Evolutionary conservation across 1,140 invertebrate genomes (phyloP).

Genomic region (Penaeus japonicus): DNA sequence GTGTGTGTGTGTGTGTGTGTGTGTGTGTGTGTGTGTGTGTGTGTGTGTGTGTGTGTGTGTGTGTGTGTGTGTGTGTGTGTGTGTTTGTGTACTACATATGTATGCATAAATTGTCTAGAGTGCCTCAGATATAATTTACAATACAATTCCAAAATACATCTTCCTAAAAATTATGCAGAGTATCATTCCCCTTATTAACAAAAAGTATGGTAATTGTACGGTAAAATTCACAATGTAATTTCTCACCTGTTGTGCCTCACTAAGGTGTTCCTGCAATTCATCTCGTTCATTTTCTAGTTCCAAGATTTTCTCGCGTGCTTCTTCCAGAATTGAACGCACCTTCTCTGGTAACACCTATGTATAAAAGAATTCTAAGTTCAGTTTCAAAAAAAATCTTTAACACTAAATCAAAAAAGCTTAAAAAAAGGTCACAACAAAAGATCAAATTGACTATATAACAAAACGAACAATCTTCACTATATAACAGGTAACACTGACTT

Average conservation of each 20-base stretch:
- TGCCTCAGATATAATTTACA: not conserved
- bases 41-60: no score
- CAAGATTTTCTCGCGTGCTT: constrained; percentile 43
- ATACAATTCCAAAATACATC: not conserved
- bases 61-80: no score
- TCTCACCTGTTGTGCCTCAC: constrained; percentile 33
- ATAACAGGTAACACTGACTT: no score
- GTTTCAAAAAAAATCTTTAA: not conserved
- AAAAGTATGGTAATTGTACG: not conserved
- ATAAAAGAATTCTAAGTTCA: not conserved
- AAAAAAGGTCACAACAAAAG: no score
- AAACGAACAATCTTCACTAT: no score
- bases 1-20: not conserved
- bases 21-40: not conserved
- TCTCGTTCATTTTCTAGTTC: constrained; percentile 38
- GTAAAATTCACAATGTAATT: not conserved
- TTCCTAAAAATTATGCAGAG: not conserved
- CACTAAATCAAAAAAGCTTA: not conserved
- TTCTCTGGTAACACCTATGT: constrained; percentile 19
- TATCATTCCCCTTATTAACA: not conserved
- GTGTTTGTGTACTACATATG: no score
- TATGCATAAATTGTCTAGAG: no score
- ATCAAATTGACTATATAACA: no score
- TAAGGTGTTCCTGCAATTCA: constrained; percentile 35
- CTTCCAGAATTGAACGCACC: constrained; percentile 37